Evolutionary conservation across 2,113 vertebrate genomes (phyloP).

Genomic region (Galbula dea): DNA sequence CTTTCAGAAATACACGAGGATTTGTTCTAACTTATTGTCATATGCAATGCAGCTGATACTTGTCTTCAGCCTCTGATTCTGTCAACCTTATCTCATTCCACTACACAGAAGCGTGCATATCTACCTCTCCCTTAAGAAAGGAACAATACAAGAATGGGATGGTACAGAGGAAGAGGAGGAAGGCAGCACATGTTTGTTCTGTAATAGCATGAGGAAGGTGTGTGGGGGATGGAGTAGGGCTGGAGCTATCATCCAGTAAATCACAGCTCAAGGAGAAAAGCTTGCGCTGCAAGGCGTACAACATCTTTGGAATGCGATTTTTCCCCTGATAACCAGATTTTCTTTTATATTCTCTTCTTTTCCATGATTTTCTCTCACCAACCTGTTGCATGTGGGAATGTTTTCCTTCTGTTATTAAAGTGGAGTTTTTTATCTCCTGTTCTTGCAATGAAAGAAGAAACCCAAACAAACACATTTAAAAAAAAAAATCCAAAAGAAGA

Average conservation of each 20-base stretch:
- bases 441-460: not conserved
- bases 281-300: not conserved
- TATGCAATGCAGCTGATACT: slow-evolving; percentile 1
- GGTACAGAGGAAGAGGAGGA: not conserved
- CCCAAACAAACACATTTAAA: not conserved
- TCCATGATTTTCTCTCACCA: not conserved
- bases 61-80: not conserved
- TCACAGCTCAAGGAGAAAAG: slow-evolving; percentile 26
- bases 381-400: not conserved
- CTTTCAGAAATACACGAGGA: not conserved
- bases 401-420: slow-evolving; percentile 13
- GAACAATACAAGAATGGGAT: not conserved
- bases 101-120: not conserved
- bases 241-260: slow-evolving; percentile 9
- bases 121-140: not conserved
- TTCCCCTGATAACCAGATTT: slow-evolving; percentile 22
- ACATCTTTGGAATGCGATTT: slow-evolving; percentile 27
- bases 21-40: not conserved
- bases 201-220: not conserved
- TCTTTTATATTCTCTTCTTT: not conserved
- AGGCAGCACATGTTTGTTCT: not conserved
- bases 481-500: not conserved
- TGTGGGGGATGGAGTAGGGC: not conserved
- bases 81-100: not conserved
- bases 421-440: not conserved